Conservation (phyloP, 1,140 invertebrate species). For the Eupristina koningsbergeri region DNA sequence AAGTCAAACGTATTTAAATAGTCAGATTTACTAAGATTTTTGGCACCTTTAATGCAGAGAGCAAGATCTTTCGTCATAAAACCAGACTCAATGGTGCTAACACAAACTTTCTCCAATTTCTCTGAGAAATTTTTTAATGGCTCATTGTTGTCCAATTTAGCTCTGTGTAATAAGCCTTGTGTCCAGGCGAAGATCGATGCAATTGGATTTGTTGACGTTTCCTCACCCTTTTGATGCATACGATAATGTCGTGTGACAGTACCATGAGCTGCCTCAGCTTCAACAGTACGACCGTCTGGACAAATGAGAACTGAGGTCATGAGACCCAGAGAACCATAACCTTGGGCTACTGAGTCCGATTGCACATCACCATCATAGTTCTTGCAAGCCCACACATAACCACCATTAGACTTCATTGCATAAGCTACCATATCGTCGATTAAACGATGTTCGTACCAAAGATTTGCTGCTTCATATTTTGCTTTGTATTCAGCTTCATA, state of each 20-base stretch:
- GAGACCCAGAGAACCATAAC: slow-evolving; percentile 91
- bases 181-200: slow-evolving; percentile 99
- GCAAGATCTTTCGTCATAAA: slow-evolving; percentile 99
- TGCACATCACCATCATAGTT: slow-evolving; percentile 99
- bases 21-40: slow-evolving; percentile 86
- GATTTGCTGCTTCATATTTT: slow-evolving; percentile 86
- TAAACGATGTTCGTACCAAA: slow-evolving; percentile 98
- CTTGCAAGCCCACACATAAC: slow-evolving; percentile 99
- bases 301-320: slow-evolving; percentile 97
- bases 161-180: slow-evolving; percentile 90
- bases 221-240: slow-evolving; percentile 94
- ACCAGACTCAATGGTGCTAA: slow-evolving; percentile 95
- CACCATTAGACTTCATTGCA: slow-evolving; percentile 97
- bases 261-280: slow-evolving; percentile 97
- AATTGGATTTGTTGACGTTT: slow-evolving; percentile 98
- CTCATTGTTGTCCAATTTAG: slow-evolving; percentile 91
- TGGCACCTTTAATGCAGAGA: slow-evolving; percentile 96
- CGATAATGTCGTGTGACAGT: slow-evolving; percentile 97
- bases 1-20: slow-evolving; percentile 99
- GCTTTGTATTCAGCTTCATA: slow-evolving; percentile 93
- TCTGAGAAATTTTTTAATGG: slow-evolving; percentile 85
- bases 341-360: slow-evolving; percentile 97
- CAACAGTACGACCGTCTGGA: slow-evolving; percentile 97
- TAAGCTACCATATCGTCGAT: slow-evolving; percentile 99
- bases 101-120: slow-evolving; percentile 90